phyloP scores from a whole-genome alignment of 1,140 invertebrate species.

The Bicyclus anynana region DNA sequence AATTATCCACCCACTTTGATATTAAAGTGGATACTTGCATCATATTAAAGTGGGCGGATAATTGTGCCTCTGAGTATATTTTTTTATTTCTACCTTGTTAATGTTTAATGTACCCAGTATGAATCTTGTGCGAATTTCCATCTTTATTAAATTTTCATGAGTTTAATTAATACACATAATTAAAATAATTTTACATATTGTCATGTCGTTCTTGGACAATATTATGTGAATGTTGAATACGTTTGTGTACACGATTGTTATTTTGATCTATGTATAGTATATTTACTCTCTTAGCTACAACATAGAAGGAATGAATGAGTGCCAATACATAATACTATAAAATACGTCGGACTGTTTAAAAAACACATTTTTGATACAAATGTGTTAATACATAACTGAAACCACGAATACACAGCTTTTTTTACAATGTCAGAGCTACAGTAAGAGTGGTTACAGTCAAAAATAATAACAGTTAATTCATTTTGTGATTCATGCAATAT shows the following conservation, averaged over 20 bases:
- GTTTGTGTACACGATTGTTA: background rate
- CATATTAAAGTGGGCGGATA: too few relatives aligned
- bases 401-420: too few relatives aligned
- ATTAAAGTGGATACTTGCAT: too few relatives aligned
- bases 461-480: too few relatives aligned
- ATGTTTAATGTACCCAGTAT: constrained; percentile 17
- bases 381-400: background rate
- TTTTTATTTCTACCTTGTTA: constrained; percentile 25
- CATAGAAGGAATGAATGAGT: constrained; percentile 10
- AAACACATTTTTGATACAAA: background rate
- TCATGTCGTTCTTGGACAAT: constrained; percentile 33
- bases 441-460: too few relatives aligned
- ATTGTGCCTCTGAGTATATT: too few relatives aligned
- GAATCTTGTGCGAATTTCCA: constrained; percentile 11
- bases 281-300: constrained; percentile 8
- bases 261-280: constrained; percentile 15
- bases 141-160: too few relatives aligned
- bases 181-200: too few relatives aligned
- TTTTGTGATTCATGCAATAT: too few relatives aligned
- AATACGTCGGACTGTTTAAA: background rate
- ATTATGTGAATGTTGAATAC: constrained; percentile 29
- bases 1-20: too few relatives aligned
- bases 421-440: too few relatives aligned
- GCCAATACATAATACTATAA: constrained; percentile 7
- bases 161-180: too few relatives aligned